Conservation (phyloP, 2,113 vertebrate species). For the Tachysurus fulvidraco region DNA sequence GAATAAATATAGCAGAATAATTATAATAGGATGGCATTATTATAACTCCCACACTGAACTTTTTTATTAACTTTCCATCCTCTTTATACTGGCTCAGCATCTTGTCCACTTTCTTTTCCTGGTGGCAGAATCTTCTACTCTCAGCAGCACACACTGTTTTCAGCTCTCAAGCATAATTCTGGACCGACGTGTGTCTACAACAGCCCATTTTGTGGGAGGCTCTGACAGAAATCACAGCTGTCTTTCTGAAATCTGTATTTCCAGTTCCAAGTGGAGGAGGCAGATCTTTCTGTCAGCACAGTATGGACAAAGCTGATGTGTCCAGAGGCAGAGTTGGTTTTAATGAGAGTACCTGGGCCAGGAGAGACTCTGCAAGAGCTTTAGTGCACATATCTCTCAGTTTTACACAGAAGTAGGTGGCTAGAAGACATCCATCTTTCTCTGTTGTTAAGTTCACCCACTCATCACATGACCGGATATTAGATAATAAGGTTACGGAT, state of each 20-base stretch:
- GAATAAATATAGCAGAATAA: constrained; percentile 8
- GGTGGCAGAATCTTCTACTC: background rate
- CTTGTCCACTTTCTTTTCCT: constrained; percentile 4
- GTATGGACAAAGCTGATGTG: constrained; percentile 8
- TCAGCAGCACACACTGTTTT: background rate
- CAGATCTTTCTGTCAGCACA: constrained; percentile 12
- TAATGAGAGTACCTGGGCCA: constrained; percentile 13
- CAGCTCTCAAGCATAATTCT: constrained; percentile 12
- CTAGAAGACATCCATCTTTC: constrained; percentile 53
- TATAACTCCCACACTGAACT: background rate
- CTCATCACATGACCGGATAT: constrained; percentile 62
- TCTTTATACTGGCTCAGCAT: constrained; percentile 6
- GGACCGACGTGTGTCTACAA: constrained; percentile 16
- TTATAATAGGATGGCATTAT: background rate
- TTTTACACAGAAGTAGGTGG: constrained; percentile 4
- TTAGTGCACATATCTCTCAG: background rate
- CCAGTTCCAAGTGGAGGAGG: constrained; percentile 1
- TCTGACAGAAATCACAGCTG: constrained; percentile 29
- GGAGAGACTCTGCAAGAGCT: constrained; percentile 6
- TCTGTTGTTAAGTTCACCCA: constrained; percentile 65
- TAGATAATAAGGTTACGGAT: constrained; percentile 59
- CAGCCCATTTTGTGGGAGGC: background rate
- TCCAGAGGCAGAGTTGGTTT: constrained; percentile 19
- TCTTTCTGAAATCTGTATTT: constrained; percentile 15
- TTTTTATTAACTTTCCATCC: background rate